These are phyloP conservation scores for Ptychobarbus kaznakovi DNA, from an alignment of 2,797 vertebrate species.

Conservation along the genomic window DNA sequence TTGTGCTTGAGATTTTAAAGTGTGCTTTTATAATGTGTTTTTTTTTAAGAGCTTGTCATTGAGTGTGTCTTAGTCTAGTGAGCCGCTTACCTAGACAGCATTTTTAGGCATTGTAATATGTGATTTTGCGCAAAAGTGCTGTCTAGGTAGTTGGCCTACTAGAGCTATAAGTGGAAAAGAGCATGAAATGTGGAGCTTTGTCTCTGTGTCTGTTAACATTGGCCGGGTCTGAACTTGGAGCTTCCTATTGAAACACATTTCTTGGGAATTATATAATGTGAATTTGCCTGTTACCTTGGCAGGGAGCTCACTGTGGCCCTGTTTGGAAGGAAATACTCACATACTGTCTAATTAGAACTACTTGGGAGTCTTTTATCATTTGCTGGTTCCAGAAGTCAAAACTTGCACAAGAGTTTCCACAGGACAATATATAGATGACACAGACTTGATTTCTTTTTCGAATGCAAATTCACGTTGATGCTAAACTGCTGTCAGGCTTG, in stretches of 20 bases:
- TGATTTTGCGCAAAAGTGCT: not conserved
- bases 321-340: not conserved
- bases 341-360: not conserved
- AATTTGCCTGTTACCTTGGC: not conserved
- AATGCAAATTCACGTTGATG: no score
- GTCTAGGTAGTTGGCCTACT: not conserved
- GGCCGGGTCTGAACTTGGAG: not conserved
- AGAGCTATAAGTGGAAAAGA: not conserved
- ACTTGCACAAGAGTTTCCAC: not conserved
- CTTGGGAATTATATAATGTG: not conserved
- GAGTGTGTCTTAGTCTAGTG: not conserved
- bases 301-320: not conserved
- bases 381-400: not conserved
- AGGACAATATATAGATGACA: no score
- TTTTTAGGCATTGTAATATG: not conserved
- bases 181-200: not conserved
- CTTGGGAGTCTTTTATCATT: not conserved
- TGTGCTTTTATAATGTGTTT: not conserved
- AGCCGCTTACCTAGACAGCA: not conserved
- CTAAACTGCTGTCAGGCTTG: no score
- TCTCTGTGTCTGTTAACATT: not conserved
- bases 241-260: not conserved
- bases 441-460: no score
- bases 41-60: not conserved
- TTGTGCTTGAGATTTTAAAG: not conserved